Conservation (phyloP, 2,797 vertebrate genomes). For the Dendrocincla tyrannina region DNA sequence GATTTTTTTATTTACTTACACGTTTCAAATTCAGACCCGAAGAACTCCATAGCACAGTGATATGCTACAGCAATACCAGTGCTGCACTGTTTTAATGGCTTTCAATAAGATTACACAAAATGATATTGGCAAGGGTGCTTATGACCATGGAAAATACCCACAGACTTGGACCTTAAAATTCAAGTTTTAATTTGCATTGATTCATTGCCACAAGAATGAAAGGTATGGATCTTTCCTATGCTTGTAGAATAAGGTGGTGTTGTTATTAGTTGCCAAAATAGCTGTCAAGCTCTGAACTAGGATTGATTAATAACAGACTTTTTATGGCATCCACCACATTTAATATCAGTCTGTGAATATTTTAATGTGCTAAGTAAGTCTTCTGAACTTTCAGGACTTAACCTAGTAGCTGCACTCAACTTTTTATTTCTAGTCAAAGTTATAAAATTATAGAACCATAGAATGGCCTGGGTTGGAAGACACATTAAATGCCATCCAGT, state of each 20-base stretch:
- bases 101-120: not conserved
- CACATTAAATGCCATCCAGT: not conserved
- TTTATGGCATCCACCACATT: not conserved
- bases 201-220: not conserved
- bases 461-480: not conserved
- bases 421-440: not conserved
- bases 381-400: not conserved
- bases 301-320: not conserved
- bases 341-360: not conserved
- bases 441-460: not conserved
- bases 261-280: not conserved
- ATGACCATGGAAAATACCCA: not conserved
- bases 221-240: not conserved
- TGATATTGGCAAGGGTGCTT: not conserved
- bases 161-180: not conserved
- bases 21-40: not conserved
- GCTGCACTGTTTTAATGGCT: not conserved
- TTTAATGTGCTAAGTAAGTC: not conserved
- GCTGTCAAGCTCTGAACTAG: not conserved
- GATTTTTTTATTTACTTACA: not conserved
- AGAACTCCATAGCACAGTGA: not conserved
- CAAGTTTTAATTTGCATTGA: not conserved
- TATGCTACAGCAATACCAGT: not conserved
- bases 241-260: not conserved
- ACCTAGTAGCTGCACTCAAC: not conserved